Evolutionary conservation across 64 coral and sea anemone species (phyloP), one percentile per base, ranked within the genome.

Genomic region (Pocillopora damicornis): DNA sequence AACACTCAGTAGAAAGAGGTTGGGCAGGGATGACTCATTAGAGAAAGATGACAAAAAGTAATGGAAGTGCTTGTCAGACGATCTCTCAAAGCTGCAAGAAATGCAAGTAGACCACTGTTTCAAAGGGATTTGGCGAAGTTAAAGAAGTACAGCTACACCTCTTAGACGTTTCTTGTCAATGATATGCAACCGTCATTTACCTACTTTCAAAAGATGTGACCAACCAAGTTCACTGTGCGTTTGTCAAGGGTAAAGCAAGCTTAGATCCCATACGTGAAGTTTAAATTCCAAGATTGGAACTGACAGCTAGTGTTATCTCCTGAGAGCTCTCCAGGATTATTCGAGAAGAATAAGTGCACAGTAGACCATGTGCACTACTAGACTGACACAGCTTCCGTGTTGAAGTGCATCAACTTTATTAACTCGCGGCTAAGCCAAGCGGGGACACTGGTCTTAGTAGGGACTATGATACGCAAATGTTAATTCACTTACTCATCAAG

Each of bases 1-100:
- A 68, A 23, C 15, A 11, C 20, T 89, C 20, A 79, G 75, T 34
- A 78, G 63, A 79, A 78, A 79, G 63, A 63, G 78, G 23, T 20
- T 89, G 25, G 35, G 61, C 2, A 79, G 87, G 87, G 87, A 89
- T 65, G 87, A 89, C 58, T 7, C 6, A 63, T 30, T 30, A 30
- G 30, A 30, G 30, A 0, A 30, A 30, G 30, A 30, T 30, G 30
- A 30, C 30, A 30, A 30, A 30, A 30, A 30, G 30, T 30, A 30
- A 30, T 30, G 30, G 30, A 30, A 30, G 30, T 30, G 30, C 30
- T 30, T 0, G 30, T 30, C 30, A 30, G 30, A 30, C 30, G 30
- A 30, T 30, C 30, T 30, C 30, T 30, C 30, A 30, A 30, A 30
- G 30, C 30, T 30, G 30, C 30, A 30, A 30, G 30, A 30, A 30